These are phyloP conservation scores for Scrobipalpa atriplicella DNA, from an alignment of 2,888 invertebrate genomes.

Conservation along the genomic window DNA sequence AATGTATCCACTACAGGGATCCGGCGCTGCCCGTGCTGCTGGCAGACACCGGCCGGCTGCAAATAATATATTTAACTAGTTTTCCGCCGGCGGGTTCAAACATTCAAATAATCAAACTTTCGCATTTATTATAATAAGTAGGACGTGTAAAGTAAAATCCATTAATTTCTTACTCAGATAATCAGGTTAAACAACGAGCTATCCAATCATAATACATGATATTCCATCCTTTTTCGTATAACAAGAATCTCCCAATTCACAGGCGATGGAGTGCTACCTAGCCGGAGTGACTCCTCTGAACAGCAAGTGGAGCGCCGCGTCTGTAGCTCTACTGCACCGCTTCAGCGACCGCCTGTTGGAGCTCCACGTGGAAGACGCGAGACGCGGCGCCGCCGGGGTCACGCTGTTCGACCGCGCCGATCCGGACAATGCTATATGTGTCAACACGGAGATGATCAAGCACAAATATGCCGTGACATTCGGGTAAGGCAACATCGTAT, in stretches of 20 bases:
- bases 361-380: conserved; percentile 61
- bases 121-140: no score
- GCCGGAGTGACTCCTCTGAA: conserved; percentile 68
- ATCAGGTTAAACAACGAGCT: no score
- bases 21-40: neutral
- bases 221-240: no score
- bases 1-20: neutral
- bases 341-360: conserved; percentile 51
- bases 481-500: conserved; percentile 61
- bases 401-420: conserved; percentile 57
- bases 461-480: conserved; percentile 67
- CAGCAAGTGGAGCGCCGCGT: conserved; percentile 63
- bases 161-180: no score
- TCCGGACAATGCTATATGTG: conserved; percentile 53
- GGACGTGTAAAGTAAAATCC: no score
- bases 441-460: conserved; percentile 70
- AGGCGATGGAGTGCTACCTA: conserved; percentile 71
- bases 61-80: no score
- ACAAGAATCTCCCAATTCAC: conserved; percentile 16
- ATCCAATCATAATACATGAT: no score
- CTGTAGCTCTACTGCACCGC: conserved; percentile 58
- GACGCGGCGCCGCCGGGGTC: conserved; percentile 60
- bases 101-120: no score
- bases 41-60: neutral
- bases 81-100: no score